Conservation (phyloP, 2,113 vertebrate genomes). For the Potamarius usumacintae region DNA sequence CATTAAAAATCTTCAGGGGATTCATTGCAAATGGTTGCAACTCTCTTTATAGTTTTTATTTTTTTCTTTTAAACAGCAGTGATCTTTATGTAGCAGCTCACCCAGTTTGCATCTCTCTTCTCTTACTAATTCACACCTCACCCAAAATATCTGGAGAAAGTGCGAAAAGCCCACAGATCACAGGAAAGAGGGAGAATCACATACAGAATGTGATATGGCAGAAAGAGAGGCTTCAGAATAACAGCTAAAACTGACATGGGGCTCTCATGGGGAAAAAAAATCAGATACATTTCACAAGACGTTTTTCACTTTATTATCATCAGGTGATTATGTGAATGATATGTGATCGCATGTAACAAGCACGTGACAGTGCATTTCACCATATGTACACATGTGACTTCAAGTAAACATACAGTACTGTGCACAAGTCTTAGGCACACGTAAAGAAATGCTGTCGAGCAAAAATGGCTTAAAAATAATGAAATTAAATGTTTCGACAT, state of each 20-base stretch:
- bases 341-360: background rate
- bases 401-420: background rate
- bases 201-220: background rate
- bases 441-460: too few relatives aligned
- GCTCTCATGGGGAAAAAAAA: background rate
- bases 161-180: constrained; percentile 20
- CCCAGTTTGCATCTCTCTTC: constrained; percentile 19
- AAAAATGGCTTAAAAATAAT: too few relatives aligned
- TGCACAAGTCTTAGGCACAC: too few relatives aligned
- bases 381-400: too few relatives aligned
- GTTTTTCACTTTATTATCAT: background rate
- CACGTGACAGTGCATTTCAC: background rate
- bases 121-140: constrained; percentile 50
- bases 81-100: background rate
- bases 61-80: background rate
- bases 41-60: background rate
- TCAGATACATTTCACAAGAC: background rate
- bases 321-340: background rate
- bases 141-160: constrained; percentile 42
- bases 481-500: too few relatives aligned
- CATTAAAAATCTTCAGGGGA: constrained; percentile 12
- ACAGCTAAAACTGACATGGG: background rate
- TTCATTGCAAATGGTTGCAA: background rate
- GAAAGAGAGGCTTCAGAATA: background rate
- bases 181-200: background rate